Evolutionary conservation across 2,113 vertebrate species (phyloP).

Genomic region (Ammodytes dubius): DNA sequence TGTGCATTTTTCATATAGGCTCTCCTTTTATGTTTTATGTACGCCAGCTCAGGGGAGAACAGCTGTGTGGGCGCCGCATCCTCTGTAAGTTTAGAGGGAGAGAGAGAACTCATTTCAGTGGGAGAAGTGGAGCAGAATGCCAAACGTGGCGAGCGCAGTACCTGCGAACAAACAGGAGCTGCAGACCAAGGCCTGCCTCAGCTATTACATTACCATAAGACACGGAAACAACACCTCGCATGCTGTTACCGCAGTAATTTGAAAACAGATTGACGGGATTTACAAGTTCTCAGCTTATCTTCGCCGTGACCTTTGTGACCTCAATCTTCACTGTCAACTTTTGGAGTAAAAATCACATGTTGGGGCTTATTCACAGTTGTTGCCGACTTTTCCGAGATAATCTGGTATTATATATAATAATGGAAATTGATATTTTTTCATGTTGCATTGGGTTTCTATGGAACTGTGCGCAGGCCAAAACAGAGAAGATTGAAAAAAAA

Average conservation of each 20-base stretch:
- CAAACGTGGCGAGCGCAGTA: constrained; percentile 71
- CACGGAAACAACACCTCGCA: constrained; percentile 80
- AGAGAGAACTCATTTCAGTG: constrained; percentile 82
- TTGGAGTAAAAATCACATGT: constrained; percentile 51
- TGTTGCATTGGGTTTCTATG: constrained; percentile 48
- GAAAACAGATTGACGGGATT: constrained; percentile 80
- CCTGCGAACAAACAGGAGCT: constrained; percentile 77
- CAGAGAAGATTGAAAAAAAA: neutral
- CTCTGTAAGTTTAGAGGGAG: constrained; percentile 78
- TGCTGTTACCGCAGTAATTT: constrained; percentile 72
- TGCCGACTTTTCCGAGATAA: constrained; percentile 66
- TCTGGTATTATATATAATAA: constrained; percentile 71
- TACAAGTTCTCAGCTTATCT: constrained; percentile 74
- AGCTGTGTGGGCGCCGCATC: constrained; percentile 84
- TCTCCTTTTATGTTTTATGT: constrained; percentile 87
- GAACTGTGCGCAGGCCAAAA: constrained; percentile 11
- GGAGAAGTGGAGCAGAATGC: constrained; percentile 82
- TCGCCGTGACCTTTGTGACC: constrained; percentile 66
- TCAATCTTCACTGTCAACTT: constrained; percentile 73
- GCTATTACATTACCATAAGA: constrained; percentile 81
- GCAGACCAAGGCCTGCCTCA: constrained; percentile 74
- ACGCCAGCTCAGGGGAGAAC: constrained; percentile 84
- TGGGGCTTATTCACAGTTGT: constrained; percentile 64
- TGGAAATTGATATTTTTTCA: constrained; percentile 68
- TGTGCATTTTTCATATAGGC: constrained; percentile 88